Evolutionary conservation across 2,888 invertebrate species (phyloP), one percentile per base, ranked within the genome.

Genomic region (Eilema sororculum): DNA sequence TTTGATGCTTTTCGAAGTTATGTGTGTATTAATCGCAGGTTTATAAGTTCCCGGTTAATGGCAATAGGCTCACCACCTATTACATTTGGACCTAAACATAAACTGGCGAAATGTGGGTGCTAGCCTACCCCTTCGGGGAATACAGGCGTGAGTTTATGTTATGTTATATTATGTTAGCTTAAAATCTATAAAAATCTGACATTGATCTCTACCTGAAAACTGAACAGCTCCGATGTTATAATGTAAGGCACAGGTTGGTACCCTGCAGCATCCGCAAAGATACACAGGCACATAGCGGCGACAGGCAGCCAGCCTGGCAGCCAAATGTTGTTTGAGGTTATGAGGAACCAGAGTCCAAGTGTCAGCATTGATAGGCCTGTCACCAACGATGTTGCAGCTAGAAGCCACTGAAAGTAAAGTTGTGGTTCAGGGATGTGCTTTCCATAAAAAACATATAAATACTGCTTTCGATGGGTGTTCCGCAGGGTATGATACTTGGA

Each of bases 231-330:
- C 0, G 94, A 94, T 9, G 93, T 94, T 24, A 95, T 95, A 66
- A 95, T 94, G 66, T 95, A 95, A 0, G 95, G 95, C 28, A 95
- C 94, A 0, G 95, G 95, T 71, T 94, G 94, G 79, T 92, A 94
- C 3, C 95, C 95, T 1, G 95, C 94, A 0, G 95, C 95, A 57
- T 93, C 92, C 0, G 93, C 86, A 81, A 95, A 95, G 81, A 95
- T 95, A 78, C 95, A 94, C 2, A 93, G 75, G 59, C 95, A 95
- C 95, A 95, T 94, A 22, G 95, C 93, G 2, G 91, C 77, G 6
- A 95, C 93, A 0, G 95, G 95, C 80, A 95, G 78, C 94, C 95
- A 95, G 79, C 91, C 95, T 0, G 95, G 95, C 79, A 95, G 84
- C 92, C 92, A 92, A 41, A 88, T 73, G 0, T 86, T 84, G 63